A percentile compares a stretch with the other conserved stretches of the same genome.
Conservation (phyloP, 2,113 vertebrate species). For the Willisornis vidua region DNA sequence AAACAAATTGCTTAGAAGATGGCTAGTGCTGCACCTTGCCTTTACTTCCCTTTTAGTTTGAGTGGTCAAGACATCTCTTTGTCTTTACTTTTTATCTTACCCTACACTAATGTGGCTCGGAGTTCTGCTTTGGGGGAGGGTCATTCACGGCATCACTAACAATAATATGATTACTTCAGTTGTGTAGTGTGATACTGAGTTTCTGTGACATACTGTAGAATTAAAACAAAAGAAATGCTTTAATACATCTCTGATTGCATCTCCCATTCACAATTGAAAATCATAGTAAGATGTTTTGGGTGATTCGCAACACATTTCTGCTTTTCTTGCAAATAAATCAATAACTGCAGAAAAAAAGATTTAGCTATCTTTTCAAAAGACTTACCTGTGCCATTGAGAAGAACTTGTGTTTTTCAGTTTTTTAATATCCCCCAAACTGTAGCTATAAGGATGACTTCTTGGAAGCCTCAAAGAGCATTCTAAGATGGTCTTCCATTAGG, state of each 20-base stretch:
- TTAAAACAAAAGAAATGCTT: neutral
- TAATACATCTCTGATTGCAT: neutral
- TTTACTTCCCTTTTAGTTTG: neutral
- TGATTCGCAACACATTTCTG: neutral
- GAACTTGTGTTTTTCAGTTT: neutral
- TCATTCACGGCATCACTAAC: too few relatives aligned
- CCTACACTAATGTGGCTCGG: too few relatives aligned
- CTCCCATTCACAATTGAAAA: neutral
- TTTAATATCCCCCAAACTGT: neutral
- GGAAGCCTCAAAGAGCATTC: neutral
- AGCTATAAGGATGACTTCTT: neutral
- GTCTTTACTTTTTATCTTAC: too few relatives aligned
- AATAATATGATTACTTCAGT: neutral
- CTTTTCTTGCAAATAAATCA: neutral
- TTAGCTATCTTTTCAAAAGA: neutral
- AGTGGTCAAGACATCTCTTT: neutral
- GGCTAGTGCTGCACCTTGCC: neutral
- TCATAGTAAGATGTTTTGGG: neutral
- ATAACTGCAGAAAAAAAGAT: neutral
- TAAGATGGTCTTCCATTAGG: neutral
- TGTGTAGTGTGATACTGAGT: neutral
- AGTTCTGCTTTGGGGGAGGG: too few relatives aligned
- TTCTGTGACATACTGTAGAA: neutral
- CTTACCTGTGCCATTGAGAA: neutral
- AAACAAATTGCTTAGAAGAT: neutral